Base-by-base conservation (phyloP, 2,888 invertebrate species). In the Dusona sp. region DNA sequence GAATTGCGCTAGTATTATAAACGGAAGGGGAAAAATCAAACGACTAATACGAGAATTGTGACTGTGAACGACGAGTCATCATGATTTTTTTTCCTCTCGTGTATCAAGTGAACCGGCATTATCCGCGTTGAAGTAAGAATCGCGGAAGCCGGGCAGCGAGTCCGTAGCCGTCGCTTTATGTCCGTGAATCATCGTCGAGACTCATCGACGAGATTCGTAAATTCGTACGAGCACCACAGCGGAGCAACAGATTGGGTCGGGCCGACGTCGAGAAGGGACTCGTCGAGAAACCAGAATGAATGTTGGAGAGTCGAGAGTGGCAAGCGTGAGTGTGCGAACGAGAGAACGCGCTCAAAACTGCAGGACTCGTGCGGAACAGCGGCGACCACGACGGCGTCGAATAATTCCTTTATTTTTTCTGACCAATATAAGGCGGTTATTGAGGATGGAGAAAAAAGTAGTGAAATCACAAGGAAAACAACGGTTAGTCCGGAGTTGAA, bases 181-280 rank as follows among this genome's bases (percentile, higher is more conserved):
- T 87, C 73, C 68, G 85, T 88, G 88, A 88, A 88, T 88, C 88
- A 88, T 88, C 85, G 48, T 38, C 74, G 65, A 54, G 81, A 54
- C 48, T 67, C 82, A 48, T 73, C 61, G 61, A 36, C 64, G 79
- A 87, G 80, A 85, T 87, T 85, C 85, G 74, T 83, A 67, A 73
- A 85, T 85, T 79, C 67, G 67, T 51, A 48, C 67, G 74, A 81
- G 25, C 79, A 42, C 13, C 19, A 70, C 45, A 51, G 29, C 68
- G 19, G 73, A 70, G 57, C 45, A 19, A 68, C 45, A 65, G 73
- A 57, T 72, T 82, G 79, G 75, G n/a, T 25, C 64, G 83, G 29
- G 61, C 25, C 67, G 45, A 64, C 29, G 25, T 57, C 19, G 85
- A 83, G 79, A 70, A 36, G 25, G 64, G 68, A 65, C 57, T 68